Base-by-base conservation (phyloP, 2,113 vertebrate genomes). In the Phocoena sinus region DNA sequence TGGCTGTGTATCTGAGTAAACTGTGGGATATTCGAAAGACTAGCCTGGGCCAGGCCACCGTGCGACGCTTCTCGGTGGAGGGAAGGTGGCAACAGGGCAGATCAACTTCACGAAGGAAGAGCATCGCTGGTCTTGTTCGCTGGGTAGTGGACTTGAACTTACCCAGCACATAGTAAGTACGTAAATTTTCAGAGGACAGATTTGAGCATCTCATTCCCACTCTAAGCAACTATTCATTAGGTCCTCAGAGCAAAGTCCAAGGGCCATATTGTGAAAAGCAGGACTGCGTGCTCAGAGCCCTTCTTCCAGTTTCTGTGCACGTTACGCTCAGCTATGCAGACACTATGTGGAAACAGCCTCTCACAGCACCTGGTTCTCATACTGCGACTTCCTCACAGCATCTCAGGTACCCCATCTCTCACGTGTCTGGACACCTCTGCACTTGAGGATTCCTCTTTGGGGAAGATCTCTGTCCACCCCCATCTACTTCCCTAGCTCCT, bases 51-150 rank as follows among this genome's bases (percentile, higher is more conserved):
- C 87, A 81, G 68, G 60, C 44, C 38, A 60, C 36, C 26, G 67
- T 20, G 68, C 41, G 47, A 77, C 56, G 71, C 70, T 56, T 56
- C 91, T 31, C 36, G 82, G 12, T 50, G 77, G 53, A 50, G 14
- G 53, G 25, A 31, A 60, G 38, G 17, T n/a, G 15, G 53, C 86
- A 79, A 44, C 5, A 6, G 13, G 23, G 14, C 20, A 10, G 20
- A 53, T 20, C 41, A 11, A 73, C 15, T 28, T 44, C 60, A 58
- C 1, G 14, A 38, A 50, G 79, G 81, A 56, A 28, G 44, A 41
- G 5, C 53, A 12, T 12, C 0, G 0, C 38, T 44, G 38, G 20
- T 67, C 44, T 67, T 17, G 1, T 25, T 83, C 15, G n/a, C 0
- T 36, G 60, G 14, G 77, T 4, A 62, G 36, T 5, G 2, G 28